Conservation (phyloP, 2,797 vertebrate species). For the Ctenopoma multispine region DNA sequence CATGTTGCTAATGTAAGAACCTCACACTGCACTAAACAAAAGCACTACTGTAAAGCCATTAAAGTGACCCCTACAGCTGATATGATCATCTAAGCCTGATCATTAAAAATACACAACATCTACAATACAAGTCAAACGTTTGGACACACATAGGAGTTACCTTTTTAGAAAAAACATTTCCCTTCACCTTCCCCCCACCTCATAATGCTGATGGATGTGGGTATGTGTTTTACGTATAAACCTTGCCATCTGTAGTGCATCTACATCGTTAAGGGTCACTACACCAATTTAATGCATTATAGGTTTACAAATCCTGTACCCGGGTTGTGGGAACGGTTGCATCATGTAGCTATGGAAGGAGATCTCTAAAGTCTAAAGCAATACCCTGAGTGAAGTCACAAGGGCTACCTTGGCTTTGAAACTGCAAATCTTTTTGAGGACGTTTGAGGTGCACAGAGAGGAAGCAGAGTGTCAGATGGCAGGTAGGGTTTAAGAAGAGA, state of each 20-base stretch:
- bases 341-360: background rate
- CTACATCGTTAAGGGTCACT: background rate
- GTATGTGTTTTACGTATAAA: too few relatives aligned
- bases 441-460: background rate
- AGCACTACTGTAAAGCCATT: conserved; percentile 3
- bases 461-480: background rate
- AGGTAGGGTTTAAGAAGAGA: background rate
- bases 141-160: too few relatives aligned
- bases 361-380: background rate
- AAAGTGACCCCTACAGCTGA: background rate
- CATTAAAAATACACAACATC: conserved; percentile 23
- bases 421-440: background rate
- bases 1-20: conserved; percentile 31
- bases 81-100: conserved; percentile 1
- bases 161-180: too few relatives aligned
- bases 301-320: background rate
- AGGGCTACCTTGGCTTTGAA: background rate
- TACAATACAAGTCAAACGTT: too few relatives aligned
- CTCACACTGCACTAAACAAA: conserved; percentile 10
- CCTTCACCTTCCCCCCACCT: too few relatives aligned
- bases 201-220: background rate
- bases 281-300: conserved; percentile 5
- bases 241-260: too few relatives aligned
- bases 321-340: background rate
- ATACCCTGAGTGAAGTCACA: too few relatives aligned